Evolutionary conservation across 2,113 vertebrate species (phyloP), one percentile per base, ranked within the genome.

Genomic region (Prochilodus magdalenae): DNA sequence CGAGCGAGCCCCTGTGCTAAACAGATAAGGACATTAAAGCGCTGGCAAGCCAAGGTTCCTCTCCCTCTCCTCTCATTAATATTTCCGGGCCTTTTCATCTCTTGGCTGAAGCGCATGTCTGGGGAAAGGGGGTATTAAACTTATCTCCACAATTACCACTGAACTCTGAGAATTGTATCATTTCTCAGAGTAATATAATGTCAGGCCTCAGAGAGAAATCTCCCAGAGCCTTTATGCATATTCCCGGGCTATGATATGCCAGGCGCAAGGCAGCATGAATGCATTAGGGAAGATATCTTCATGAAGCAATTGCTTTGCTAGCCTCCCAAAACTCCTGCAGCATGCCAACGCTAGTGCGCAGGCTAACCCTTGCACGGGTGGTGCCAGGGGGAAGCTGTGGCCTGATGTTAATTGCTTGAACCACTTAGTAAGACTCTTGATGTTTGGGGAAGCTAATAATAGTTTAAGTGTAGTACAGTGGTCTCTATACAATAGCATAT

Each of bases 21-120:
- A 88, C 73, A 92, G 92, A 93, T 93, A 93, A 93, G 92, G 86
- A 90, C 63, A 88, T 86, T 83, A 86, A 86, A 89, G 87, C 84
- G 73, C 18, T 36, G 53, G 66, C 63, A 82, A 87, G 88, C 81
- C 79, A 85, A 88, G 85, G 87, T 91, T 88, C 82, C 77, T 82
- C 76, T 83, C 80, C 78, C 77, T 84, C 76, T 83, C 79, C 83
- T 76, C 83, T 85, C 80, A 79, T 86, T 88, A 78, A 90, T 88
- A 84, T 88, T 86, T 88, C 73, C 60, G 29, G 77, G 55, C 77
- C 86, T 75, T 85, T 84, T 85, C 81, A 82, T 83, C 83, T 82
- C 15, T 86, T 87, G 84, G 91, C 88, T n/a, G 55, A 86, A 88
- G 74, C 83, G 75, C 81, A 81, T 85, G 86, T 83, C 89, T 57